Evolutionary conservation across 1,140 invertebrate genomes (phyloP).

Genomic region (Trichomalopsis sarcophagae): DNA sequence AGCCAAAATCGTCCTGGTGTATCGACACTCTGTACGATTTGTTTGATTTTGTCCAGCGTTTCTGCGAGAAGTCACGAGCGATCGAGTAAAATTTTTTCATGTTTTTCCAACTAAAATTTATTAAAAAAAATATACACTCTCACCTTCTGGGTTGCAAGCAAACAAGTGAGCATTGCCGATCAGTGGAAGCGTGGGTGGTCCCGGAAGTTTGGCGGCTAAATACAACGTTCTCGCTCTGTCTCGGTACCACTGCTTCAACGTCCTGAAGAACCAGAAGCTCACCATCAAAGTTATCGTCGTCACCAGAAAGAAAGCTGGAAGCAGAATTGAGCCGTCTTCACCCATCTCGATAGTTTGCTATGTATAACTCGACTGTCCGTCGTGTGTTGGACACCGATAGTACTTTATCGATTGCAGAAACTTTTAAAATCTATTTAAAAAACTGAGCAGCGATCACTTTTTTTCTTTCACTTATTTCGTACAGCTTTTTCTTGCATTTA

Average conservation of each 20-base stretch:
- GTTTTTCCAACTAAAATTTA: too few relatives aligned
- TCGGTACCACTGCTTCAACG: background rate
- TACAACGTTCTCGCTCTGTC: slow-evolving; percentile 33
- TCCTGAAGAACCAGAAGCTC: background rate
- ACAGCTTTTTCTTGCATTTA: too few relatives aligned
- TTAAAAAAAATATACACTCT: background rate
- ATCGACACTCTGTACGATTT: slow-evolving; percentile 58
- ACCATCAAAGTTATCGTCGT: background rate
- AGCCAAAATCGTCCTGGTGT: slow-evolving; percentile 70
- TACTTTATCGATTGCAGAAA: too few relatives aligned
- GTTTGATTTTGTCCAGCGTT: slow-evolving; percentile 8
- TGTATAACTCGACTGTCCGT: too few relatives aligned
- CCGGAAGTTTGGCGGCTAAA: slow-evolving; percentile 62
- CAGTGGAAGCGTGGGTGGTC: slow-evolving; percentile 69
- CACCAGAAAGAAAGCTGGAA: slow-evolving; percentile 6
- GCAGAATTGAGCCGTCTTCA: background rate
- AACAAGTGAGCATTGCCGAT: slow-evolving; percentile 69
- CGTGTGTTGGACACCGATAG: too few relatives aligned
- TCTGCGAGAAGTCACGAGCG: background rate
- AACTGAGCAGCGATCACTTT: too few relatives aligned
- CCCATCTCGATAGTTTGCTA: background rate
- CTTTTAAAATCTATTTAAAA: too few relatives aligned
- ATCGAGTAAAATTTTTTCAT: background rate
- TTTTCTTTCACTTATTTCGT: too few relatives aligned
- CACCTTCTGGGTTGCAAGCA: slow-evolving; percentile 56